phyloP scores from a whole-genome alignment of 2,113 vertebrate genomes.

The Lophochroa leadbeateri region DNA sequence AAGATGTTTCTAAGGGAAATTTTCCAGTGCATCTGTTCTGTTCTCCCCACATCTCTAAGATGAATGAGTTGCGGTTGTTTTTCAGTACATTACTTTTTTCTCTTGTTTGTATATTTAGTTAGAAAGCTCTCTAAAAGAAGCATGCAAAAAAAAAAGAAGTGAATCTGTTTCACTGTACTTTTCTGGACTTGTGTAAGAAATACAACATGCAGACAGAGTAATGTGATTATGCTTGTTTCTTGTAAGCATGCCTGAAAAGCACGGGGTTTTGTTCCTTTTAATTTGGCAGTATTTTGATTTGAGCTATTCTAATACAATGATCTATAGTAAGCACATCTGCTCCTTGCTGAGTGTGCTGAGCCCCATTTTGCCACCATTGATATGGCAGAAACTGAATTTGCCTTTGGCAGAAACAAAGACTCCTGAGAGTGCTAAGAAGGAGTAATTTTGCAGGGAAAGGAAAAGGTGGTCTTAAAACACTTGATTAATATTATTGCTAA shows the following conservation, averaged over 20 bases:
- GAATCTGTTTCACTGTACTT: neutral
- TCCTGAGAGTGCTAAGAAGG: slow-evolving; percentile 7
- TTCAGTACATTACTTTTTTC: neutral
- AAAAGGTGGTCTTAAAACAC: slow-evolving; percentile 31
- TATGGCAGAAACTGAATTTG: neutral
- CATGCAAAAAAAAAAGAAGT: neutral
- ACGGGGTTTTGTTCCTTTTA: neutral
- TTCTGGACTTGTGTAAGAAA: neutral
- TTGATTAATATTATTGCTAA: slow-evolving; percentile 14
- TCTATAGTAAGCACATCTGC: slow-evolving; percentile 2
- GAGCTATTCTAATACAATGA: neutral
- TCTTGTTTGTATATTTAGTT: neutral
- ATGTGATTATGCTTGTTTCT: neutral
- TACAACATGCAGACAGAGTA: neutral
- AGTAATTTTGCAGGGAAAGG: neutral
- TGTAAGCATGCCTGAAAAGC: neutral
- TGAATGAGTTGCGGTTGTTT: neutral
- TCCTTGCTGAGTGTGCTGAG: neutral
- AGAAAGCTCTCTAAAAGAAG: neutral
- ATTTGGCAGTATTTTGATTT: slow-evolving; percentile 6
- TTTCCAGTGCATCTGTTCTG: neutral
- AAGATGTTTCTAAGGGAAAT: neutral
- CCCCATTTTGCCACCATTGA: neutral
- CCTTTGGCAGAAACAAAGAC: slow-evolving; percentile 28
- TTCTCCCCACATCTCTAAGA: neutral